Evolutionary conservation across 2,113 vertebrate genomes (phyloP), one percentile per base, ranked within the genome.

Genomic region (Ailurus styani): DNA sequence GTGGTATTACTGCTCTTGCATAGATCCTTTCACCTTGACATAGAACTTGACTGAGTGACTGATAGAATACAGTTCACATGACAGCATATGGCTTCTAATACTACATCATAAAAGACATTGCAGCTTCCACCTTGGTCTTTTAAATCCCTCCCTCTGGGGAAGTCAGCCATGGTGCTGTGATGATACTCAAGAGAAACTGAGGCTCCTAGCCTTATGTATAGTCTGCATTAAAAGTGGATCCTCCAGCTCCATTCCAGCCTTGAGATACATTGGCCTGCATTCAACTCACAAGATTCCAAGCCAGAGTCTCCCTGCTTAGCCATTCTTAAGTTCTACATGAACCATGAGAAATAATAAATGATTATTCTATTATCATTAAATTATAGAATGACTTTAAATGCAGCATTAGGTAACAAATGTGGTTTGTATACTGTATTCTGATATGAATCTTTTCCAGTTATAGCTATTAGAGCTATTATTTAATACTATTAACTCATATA

Each of bases 401-500:
- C 5, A 91, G 25, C 37, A 50, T 85, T 91, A 54, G n/a, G 1
- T 64, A 92, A 90, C n/a, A 85, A 52, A 62, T 29, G 64, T 23
- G 25, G 34, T 86, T 85, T 47, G 88, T 12, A 55, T 60, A 40
- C 37, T 89, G 1, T 84, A 13, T 95, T 94, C 42, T 79, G 12
- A 50, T 45, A n/a, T 57, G 12, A 75, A 68, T 50, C 3, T 5
- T 3, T 87, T 7, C 34, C 23, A 62, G 15, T 57, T 75, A 47
- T 37, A 75, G 42, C 23, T 86, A 37, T 40, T 52, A 70, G 45
- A 84, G 52, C 57, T 83, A 2, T 85, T 91, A 95, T 81, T 91
- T 79, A 86, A 60, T 50, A 34, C 25, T 50, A 25, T 37, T 52
- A 55, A 79, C 52, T 78, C 15, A 0, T 77, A 27, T 17, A 52